Conservation (phyloP, 2,797 vertebrate genomes). For the Artibeus lituratus region DNA sequence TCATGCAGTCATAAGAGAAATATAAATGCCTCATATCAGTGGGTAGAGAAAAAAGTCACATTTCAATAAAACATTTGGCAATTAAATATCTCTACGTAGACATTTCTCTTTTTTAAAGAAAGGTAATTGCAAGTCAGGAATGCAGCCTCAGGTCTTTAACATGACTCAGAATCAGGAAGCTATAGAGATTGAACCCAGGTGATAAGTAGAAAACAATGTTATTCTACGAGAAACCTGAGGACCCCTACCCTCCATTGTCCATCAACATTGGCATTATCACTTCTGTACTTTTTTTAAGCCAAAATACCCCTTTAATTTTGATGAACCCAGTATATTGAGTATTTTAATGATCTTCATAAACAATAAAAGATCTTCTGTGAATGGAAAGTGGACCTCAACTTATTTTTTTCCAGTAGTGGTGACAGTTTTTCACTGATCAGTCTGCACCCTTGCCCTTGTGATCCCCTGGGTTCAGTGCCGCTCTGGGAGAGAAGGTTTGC, state of each 20-base stretch:
- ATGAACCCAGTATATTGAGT: neutral
- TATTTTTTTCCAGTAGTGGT: neutral
- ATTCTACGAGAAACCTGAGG: neutral
- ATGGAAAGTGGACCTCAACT: neutral
- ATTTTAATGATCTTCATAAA: neutral
- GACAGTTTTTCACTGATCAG: neutral
- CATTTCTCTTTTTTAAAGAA: neutral
- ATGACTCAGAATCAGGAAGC: neutral
- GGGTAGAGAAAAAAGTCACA: slow-evolving; percentile 10
- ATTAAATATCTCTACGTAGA: neutral
- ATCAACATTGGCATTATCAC: neutral
- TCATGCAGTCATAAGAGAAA: neutral
- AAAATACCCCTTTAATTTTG: neutral
- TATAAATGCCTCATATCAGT: neutral
- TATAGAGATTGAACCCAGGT: neutral
- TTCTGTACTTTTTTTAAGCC: neutral
- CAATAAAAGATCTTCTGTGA: neutral
- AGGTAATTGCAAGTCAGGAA: neutral
- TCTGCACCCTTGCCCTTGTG: accelerated
- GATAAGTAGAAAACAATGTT: neutral
- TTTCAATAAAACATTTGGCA: neutral
- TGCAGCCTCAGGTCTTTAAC: neutral
- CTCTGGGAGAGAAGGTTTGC: neutral
- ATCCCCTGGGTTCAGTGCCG: neutral
- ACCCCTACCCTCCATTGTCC: accelerated